Evolutionary conservation across 2,888 invertebrate species (phyloP).

Genomic region (Cephus rjabovi): DNA sequence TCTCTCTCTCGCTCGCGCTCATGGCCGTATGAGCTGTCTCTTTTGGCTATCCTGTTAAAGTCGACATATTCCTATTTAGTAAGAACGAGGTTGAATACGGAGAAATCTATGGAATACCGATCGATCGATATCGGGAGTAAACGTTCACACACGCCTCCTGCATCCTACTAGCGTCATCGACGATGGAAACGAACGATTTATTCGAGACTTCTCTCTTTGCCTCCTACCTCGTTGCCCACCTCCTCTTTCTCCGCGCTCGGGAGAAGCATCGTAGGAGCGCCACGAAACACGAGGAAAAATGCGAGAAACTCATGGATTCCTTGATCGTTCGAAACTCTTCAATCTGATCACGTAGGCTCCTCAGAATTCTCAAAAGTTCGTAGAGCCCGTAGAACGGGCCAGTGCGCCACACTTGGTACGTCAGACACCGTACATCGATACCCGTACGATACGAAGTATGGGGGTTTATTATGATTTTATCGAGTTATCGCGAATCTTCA

Average conservation of each 20-base stretch:
- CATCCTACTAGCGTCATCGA: background rate
- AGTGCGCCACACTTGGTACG: background rate
- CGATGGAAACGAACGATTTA: constrained; percentile 12
- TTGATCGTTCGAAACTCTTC: background rate
- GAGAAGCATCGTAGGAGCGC: background rate
- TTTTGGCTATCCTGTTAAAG: constrained; percentile 46
- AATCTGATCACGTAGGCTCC: background rate
- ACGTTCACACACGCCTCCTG: background rate
- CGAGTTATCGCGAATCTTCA: background rate
- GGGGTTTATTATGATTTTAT: no score
- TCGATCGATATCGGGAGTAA: constrained; percentile 52
- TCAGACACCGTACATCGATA: background rate
- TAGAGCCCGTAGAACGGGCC: background rate
- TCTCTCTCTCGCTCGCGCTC: background rate
- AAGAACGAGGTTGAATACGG: constrained; percentile 55
- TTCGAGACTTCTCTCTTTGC: constrained; percentile 13
- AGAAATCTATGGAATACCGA: constrained; percentile 58
- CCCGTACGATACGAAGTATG: background rate
- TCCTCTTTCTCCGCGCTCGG: background rate
- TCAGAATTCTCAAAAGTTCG: constrained; percentile 7
- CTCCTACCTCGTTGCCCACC: background rate
- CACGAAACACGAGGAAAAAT: constrained; percentile 1
- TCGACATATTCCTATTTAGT: constrained; percentile 58
- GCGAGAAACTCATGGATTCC: background rate
- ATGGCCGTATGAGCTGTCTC: background rate